Percentiles rank a stretch among this genome's conserved stretches.
These are phyloP conservation scores for Orthonevra nobilis DNA, from an alignment of 2,888 invertebrate species.

Conservation along the genomic window DNA sequence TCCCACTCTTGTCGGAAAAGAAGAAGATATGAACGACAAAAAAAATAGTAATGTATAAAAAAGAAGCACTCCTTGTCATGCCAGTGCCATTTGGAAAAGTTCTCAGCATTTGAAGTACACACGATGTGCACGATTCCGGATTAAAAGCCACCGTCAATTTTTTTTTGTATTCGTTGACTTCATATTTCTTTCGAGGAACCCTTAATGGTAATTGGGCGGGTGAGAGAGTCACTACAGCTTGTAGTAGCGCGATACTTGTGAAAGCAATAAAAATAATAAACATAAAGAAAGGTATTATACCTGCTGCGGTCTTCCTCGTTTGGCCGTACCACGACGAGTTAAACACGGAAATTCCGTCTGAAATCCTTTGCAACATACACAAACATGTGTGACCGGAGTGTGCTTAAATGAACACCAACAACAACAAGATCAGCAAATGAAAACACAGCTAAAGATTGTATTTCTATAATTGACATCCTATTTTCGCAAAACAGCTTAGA, in stretches of 20 bases:
- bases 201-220: conserved; percentile 68
- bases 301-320: conserved; percentile 61
- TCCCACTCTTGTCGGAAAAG: conserved; percentile 18
- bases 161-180: conserved; percentile 30
- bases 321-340: conserved; percentile 61
- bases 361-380: background rate
- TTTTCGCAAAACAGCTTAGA: conserved; percentile 62
- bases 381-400: conserved; percentile 42
- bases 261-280: conserved; percentile 65
- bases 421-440: no score
- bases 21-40: conserved; percentile 17
- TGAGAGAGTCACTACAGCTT: conserved; percentile 43
- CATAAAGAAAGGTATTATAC: conserved; percentile 46
- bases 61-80: conserved; percentile 38
- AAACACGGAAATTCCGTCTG: conserved; percentile 63
- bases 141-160: conserved; percentile 52
- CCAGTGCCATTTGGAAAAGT: conserved; percentile 61
- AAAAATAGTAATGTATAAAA: conserved; percentile 10
- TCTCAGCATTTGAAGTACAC: conserved; percentile 66
- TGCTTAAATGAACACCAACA: no score
- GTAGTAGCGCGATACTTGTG: conserved; percentile 58
- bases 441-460: conserved; percentile 66
- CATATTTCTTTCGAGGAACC: conserved; percentile 40
- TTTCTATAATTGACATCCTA: conserved; percentile 71
- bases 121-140: conserved; percentile 33